Evolutionary conservation across 2,113 vertebrate genomes (phyloP), one percentile per base, ranked within the genome.

Genomic region (Emydura subglobosa): DNA sequence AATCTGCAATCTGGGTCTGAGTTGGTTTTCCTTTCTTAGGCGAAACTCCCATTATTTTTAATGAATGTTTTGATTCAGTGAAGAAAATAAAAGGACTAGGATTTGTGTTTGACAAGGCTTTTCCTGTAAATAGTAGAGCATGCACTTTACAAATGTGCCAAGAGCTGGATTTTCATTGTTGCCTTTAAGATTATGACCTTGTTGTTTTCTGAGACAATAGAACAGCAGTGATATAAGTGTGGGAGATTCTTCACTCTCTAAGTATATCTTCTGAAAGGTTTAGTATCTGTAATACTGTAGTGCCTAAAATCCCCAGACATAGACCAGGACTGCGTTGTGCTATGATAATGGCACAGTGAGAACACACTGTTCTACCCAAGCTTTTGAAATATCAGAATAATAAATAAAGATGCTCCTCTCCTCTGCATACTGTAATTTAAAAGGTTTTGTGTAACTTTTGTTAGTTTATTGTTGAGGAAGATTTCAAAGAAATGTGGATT

Each of bases 41-140:
- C 22, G 27, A 10, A 78, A 78, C 10, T 47, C 12, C 42, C 42
- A 42, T 78, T 94, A 85, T 12, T 2, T 21, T 61, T 7, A 1
- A 2, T 39, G 54, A 47, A 16, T 5, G 2, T 17, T 84, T 8
- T 25, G 76, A 4, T 5, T 4, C 0, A 7, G 25, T n/a, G 87
- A 5, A 27, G 87, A 42, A 22, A 21, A 3, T 2, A 31, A 39
- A 42, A 53, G 87, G 3, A 34, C 72, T 53, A 81, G 22, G 76
- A 0, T 59, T 3, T 47, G 21, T 53, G 79, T 82, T 82, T 55
- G 92, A 55, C 55, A 44, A 42, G 74, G 79, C 4, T 5, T 5
- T 25, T 44, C 89, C 91, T 44, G 0, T 1, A 34, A 54, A 27
- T 3, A 61, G 19, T 4, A 39, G 78, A 10, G 79, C n/a, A 76